A percentile compares a stretch with the other conserved stretches of the same genome.
Conservation (phyloP, 2,888 invertebrate genomes). For the Ornithoptera priamus region DNA sequence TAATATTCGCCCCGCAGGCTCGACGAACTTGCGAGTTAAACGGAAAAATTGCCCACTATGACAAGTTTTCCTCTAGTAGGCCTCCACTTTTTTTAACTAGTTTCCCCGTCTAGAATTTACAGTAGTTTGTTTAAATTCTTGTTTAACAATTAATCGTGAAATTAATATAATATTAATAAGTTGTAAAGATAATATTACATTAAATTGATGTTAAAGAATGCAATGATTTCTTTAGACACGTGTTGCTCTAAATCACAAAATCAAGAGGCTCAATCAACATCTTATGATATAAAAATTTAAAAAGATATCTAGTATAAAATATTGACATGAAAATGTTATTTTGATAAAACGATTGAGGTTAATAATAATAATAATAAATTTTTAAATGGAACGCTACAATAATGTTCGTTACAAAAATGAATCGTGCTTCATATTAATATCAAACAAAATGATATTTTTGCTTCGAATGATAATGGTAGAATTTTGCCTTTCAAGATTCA, state of each 20-base stretch:
- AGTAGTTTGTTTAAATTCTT: background rate
- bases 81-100: background rate
- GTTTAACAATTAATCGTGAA: background rate
- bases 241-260: too few relatives aligned
- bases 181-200: too few relatives aligned
- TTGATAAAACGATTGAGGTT: too few relatives aligned
- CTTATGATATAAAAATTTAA: too few relatives aligned
- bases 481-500: background rate
- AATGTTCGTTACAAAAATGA: background rate
- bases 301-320: too few relatives aligned
- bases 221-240: too few relatives aligned
- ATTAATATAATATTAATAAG: too few relatives aligned
- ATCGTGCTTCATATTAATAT: background rate
- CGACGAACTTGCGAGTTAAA: constrained; percentile 12
- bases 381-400: too few relatives aligned
- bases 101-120: background rate
- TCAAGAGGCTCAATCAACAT: too few relatives aligned
- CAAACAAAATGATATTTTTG: background rate
- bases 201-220: too few relatives aligned
- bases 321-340: too few relatives aligned
- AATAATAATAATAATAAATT: too few relatives aligned
- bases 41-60: background rate
- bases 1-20: constrained; percentile 41
- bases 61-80: background rate
- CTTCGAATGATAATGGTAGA: background rate